A percentile compares a stretch with the other conserved stretches of the same genome.
Conservation (phyloP, 2,888 invertebrate genomes). For the Agelastica alni region DNA sequence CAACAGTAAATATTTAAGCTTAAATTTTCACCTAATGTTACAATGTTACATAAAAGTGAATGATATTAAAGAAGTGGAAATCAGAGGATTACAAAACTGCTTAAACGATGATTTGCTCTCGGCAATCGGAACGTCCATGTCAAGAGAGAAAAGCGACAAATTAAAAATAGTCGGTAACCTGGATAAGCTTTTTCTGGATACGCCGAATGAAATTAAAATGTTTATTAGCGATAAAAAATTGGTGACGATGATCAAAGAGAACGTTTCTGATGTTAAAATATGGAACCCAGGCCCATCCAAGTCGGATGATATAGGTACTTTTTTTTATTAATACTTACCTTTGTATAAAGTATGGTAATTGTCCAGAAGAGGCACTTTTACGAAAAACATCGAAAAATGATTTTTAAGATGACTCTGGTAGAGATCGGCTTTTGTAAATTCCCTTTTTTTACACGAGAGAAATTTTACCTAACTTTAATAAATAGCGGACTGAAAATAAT, state of each 20-base stretch:
- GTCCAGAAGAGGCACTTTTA: too few relatives aligned
- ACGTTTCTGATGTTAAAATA: conserved; percentile 17
- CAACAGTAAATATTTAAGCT: conserved; percentile 19
- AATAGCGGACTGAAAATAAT: too few relatives aligned
- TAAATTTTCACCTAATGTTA: conserved; percentile 26
- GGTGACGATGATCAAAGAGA: conserved; percentile 9
- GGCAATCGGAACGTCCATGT: background rate
- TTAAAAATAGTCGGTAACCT: background rate
- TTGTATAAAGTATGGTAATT: too few relatives aligned
- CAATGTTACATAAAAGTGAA: conserved; percentile 27
- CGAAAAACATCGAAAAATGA: too few relatives aligned
- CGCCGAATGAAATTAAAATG: conserved; percentile 5
- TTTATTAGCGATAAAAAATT: conserved; percentile 6
- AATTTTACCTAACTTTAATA: too few relatives aligned
- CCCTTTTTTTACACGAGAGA: too few relatives aligned
- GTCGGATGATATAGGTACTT: too few relatives aligned
- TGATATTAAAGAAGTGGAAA: conserved; percentile 25
- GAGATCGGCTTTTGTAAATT: too few relatives aligned
- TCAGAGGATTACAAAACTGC: conserved; percentile 24
- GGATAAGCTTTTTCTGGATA: conserved; percentile 7
- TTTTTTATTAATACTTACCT: too few relatives aligned
- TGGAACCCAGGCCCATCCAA: conserved; percentile 30
- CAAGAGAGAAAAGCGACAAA: conserved; percentile 3
- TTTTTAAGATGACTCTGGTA: too few relatives aligned
- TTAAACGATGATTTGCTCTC: background rate